These are phyloP conservation scores for Chaetodon auriga DNA, from an alignment of 2,113 vertebrate species.

Conservation along the genomic window DNA sequence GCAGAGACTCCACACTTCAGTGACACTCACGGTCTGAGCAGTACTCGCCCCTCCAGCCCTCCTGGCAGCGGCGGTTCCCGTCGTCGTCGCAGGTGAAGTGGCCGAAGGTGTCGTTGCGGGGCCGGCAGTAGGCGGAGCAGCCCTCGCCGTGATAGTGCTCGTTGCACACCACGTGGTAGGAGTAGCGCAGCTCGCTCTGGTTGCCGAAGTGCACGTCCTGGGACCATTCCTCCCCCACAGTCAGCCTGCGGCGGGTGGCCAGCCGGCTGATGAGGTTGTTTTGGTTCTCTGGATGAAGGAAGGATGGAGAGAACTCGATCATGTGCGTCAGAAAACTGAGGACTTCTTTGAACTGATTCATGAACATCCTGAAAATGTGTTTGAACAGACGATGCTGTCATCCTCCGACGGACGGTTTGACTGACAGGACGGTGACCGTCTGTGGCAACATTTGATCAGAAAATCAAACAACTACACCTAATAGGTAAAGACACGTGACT, in stretches of 20 bases:
- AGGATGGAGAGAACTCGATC: not conserved
- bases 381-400: not conserved
- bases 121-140: conserved; percentile 88
- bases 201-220: conserved; percentile 84
- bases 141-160: conserved; percentile 86
- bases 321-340: not conserved
- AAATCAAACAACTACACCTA: not conserved
- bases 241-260: conserved; percentile 83
- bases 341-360: no score
- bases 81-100: conserved; percentile 84
- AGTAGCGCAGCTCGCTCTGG: conserved; percentile 87
- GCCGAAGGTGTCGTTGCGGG: conserved; percentile 86
- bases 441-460: no score
- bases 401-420: no score
- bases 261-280: conserved; percentile 88
- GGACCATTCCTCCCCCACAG: conserved; percentile 86
- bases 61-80: conserved; percentile 79
- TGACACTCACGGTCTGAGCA: conserved; percentile 84
- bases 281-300: conserved; percentile 79
- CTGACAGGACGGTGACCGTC: no score
- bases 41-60: conserved; percentile 87
- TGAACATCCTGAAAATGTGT: not conserved
- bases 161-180: conserved; percentile 89
- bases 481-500: not conserved
- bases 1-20: no score